These are phyloP conservation scores for Stenodema calcarata DNA, from an alignment of 2,888 invertebrate species.

Conservation along the genomic window DNA sequence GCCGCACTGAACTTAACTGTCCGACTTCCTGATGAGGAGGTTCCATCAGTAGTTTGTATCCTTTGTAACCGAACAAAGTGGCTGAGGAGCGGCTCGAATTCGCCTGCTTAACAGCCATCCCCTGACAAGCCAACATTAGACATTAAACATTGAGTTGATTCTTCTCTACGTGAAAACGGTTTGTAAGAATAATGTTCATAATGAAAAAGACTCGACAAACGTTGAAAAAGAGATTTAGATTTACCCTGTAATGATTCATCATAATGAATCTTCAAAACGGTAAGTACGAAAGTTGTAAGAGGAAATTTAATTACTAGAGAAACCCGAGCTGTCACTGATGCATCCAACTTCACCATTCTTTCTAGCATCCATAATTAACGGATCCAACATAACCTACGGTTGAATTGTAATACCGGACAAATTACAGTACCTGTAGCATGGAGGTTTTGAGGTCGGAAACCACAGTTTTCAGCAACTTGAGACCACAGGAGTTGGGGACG, in stretches of 20 bases:
- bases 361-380: too few relatives aligned
- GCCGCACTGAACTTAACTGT: slow-evolving; percentile 52
- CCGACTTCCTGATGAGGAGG: slow-evolving; percentile 52
- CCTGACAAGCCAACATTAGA: slow-evolving; percentile 37
- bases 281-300: too few relatives aligned
- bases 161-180: background rate
- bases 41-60: slow-evolving; percentile 56
- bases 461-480: slow-evolving; percentile 68
- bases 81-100: slow-evolving; percentile 35
- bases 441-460: slow-evolving; percentile 65
- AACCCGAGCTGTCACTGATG: too few relatives aligned
- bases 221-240: too few relatives aligned
- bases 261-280: too few relatives aligned
- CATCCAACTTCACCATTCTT: too few relatives aligned
- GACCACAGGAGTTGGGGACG: slow-evolving; percentile 68
- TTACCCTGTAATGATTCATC: too few relatives aligned
- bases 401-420: too few relatives aligned
- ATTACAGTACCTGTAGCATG: slow-evolving; percentile 64
- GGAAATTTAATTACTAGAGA: too few relatives aligned
- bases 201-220: too few relatives aligned
- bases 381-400: too few relatives aligned
- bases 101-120: slow-evolving; percentile 44
- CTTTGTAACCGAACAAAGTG: slow-evolving; percentile 53
- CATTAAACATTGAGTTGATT: background rate
- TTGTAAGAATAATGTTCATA: background rate